These are phyloP conservation scores for Anthoscopus minutus DNA, from an alignment of 2,113 vertebrate genomes.

Conservation along the genomic window DNA sequence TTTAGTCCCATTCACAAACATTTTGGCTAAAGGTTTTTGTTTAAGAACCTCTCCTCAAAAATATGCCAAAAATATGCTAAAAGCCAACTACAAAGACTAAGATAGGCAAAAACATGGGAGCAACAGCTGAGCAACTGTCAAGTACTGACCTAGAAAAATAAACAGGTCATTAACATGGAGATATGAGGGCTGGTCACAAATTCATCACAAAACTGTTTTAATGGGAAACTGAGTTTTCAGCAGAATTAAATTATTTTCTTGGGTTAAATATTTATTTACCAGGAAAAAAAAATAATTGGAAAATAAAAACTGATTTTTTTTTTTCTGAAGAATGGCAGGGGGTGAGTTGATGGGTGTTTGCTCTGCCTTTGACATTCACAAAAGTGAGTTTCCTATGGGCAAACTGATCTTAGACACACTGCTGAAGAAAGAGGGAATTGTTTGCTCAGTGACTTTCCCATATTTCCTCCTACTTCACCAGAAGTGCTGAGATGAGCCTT, in stretches of 20 bases:
- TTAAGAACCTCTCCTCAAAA: background rate
- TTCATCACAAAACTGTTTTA: background rate
- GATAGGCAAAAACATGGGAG: background rate
- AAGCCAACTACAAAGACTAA: background rate
- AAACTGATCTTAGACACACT: background rate
- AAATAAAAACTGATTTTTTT: background rate
- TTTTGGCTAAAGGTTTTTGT: background rate
- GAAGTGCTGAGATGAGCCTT: background rate
- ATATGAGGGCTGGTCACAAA: background rate
- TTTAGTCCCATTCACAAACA: background rate
- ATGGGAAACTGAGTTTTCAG: background rate
- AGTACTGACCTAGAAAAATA: background rate
- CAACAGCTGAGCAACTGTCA: background rate
- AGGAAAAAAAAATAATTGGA: background rate
- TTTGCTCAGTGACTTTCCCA: background rate
- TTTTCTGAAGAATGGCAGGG: background rate
- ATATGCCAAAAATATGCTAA: background rate
- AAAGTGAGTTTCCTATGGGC: background rate
- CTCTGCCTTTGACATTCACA: background rate
- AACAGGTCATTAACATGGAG: background rate
- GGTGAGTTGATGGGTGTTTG: accelerated
- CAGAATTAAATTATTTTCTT: background rate
- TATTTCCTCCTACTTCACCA: background rate
- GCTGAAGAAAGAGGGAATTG: background rate
- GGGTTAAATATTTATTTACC: background rate